Base-by-base conservation (phyloP, 35 echinoderm and acorn worm species). In the Acanthaster planci region DNA sequence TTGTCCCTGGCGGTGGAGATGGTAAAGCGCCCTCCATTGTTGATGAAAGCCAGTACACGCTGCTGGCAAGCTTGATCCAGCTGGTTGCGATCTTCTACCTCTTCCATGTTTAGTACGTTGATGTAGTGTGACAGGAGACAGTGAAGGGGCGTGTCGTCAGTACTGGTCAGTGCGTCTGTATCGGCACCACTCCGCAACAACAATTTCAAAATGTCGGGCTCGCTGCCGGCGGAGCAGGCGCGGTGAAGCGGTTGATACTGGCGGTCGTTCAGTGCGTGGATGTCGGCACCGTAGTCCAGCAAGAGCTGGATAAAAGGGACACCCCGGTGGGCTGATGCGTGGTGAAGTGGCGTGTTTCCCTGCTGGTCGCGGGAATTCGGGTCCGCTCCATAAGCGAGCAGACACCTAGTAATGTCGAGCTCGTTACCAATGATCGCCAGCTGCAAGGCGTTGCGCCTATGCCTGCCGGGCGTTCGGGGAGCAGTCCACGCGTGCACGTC, bases 311-410 rank as follows among this genome's bases (percentile, higher is more conserved):
- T 89, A 1, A 99, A 94, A 7, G 81, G 80, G 5, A 91, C n/a
- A 50, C 85, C 85, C 0, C 96, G 92, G 44, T 93, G 96, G 1
- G 92, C 88, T 17, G 96, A 81, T 23, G 86, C 92, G 57, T 91
- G 85, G 67, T 99, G 96, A 22, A 99, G 60, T 7, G 96, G 88
- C 8, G 92, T 88, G 77, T 99, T 99, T 18, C 83, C 32, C 60
- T 88, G 88, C 56, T 79, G 78, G 55, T 99, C 96, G 22, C 82
- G 52, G 21, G 81, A 88, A 23, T 99, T 99, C 17, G 89, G 75
- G 51, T 99, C 86, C 1, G 96, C 96, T 12, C 92, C 92, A 80
- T 91, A 85, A 40, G 82, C 55, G 2, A 99, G 86, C 51, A 99
- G 67, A 35, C 91, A 35, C 31, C 86, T 89, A 5, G 78, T 57